phyloP scores from a whole-genome alignment of 2,113 vertebrate species.

The Sapajus apella region DNA sequence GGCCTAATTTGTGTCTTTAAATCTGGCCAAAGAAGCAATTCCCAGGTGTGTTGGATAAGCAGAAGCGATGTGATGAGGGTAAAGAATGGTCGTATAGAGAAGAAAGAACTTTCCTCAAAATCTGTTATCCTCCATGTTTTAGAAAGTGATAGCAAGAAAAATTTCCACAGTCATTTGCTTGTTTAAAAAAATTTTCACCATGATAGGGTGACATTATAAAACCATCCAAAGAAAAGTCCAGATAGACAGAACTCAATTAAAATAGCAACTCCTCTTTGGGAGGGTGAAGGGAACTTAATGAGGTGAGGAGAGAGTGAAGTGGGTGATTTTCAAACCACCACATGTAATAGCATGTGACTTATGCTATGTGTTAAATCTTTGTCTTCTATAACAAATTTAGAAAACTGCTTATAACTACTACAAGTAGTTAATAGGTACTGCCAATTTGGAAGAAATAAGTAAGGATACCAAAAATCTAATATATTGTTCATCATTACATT shows the following conservation, averaged over 20 bases:
- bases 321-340: background rate
- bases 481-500: background rate
- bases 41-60: background rate
- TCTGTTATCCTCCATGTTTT: background rate
- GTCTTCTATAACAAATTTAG: background rate
- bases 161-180: background rate
- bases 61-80: background rate
- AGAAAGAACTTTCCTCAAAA: background rate
- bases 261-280: background rate
- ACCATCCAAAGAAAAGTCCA: background rate
- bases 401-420: background rate
- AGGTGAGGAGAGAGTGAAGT: too few species aligned
- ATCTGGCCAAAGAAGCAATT: background rate
- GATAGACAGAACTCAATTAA: background rate
- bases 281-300: rapidly evolving
- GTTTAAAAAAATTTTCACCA: background rate
- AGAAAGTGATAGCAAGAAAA: background rate
- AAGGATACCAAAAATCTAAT: background rate
- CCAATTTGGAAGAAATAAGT: background rate
- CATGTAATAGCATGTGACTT: background rate
- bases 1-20: background rate
- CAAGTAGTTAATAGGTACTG: background rate
- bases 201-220: background rate
- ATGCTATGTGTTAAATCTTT: background rate
- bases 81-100: rapidly evolving